These are phyloP conservation scores for cattle (Bos taurus) DNA, from an alignment of 2,113 vertebrate species.

Conservation along the genomic window ARS-UCD2.0 NC_037348.1:15903501-15904000, in stretches of 20 bases:
- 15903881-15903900: not conserved
- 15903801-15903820: not conserved
- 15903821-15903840: not conserved
- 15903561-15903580: not conserved
- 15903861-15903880: not conserved
- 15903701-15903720: not conserved
- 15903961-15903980: not conserved
- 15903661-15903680: not conserved
- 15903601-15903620: not conserved
- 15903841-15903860: not conserved
- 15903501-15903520: accelerated
- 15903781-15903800: not conserved
- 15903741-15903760: not conserved
- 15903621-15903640: not conserved
- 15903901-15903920: no score
- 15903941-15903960: not conserved
- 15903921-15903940: not conserved
- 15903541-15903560: not conserved
- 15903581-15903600: not conserved
- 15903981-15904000: not conserved
- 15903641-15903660: not conserved
- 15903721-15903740: not conserved
- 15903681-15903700: not conserved
- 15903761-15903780: not conserved
- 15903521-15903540: not conserved